A percentile compares a stretch with the other conserved stretches of the same genome.
Evolutionary conservation across 1,140 invertebrate genomes (phyloP).

Genomic region (Ostrea edulis): DNA sequence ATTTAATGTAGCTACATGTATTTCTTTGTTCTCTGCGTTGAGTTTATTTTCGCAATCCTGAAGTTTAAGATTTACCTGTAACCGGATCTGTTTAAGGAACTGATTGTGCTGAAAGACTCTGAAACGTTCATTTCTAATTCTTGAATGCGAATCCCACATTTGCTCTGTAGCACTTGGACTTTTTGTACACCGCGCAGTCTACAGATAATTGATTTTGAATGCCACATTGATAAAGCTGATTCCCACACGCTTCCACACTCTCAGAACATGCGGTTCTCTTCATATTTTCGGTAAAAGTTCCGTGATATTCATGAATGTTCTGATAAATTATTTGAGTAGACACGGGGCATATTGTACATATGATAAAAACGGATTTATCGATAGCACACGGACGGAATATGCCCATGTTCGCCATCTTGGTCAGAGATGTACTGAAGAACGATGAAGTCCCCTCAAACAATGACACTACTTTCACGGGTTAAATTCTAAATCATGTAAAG

Average conservation of each 20-base stretch:
- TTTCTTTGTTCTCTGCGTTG: neutral
- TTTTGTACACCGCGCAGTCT: no score
- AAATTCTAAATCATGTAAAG: no score
- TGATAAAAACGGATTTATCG: neutral
- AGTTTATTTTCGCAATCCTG: neutral
- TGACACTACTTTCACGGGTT: no score
- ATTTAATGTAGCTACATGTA: neutral
- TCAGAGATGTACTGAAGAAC: no score
- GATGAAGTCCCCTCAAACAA: no score
- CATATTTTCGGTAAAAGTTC: no score
- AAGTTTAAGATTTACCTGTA: neutral
- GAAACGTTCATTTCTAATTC: neutral
- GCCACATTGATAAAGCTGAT: neutral
- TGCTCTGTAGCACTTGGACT: no score
- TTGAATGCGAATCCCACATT: no score
- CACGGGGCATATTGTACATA: neutral
- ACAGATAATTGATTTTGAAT: no score
- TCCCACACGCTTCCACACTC: neutral
- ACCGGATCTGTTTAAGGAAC: neutral
- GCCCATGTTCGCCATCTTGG: neutral
- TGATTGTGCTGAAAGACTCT: neutral
- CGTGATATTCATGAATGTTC: neutral
- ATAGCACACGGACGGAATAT: neutral
- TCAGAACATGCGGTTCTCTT: neutral
- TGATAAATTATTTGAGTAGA: neutral